These are phyloP conservation scores for Rana temporaria DNA, from an alignment of 2,113 vertebrate species.

Conservation along the genomic window DNA sequence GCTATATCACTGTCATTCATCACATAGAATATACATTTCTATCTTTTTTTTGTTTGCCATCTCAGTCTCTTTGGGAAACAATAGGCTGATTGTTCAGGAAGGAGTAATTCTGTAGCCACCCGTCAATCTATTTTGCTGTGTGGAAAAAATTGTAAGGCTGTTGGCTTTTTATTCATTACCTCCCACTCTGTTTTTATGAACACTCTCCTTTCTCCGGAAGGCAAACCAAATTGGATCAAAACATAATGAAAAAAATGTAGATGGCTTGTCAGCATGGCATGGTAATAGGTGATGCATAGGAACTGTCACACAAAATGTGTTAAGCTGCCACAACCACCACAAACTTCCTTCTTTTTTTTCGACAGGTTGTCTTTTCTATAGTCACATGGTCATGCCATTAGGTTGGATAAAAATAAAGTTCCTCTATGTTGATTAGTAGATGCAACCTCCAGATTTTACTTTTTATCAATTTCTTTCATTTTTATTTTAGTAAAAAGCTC, in stretches of 20 bases:
- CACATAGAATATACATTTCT: not conserved
- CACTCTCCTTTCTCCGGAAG: conserved; percentile 23
- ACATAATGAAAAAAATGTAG: conserved; percentile 50
- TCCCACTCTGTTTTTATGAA: conserved; percentile 39
- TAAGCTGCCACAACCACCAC: conserved; percentile 17
- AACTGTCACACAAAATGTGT: conserved; percentile 49
- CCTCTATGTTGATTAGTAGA: conserved; percentile 11
- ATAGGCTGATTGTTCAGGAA: not conserved
- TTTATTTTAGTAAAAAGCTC: not conserved
- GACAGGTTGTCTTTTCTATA: conserved; percentile 32
- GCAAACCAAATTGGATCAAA: conserved; percentile 54
- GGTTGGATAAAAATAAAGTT: not conserved
- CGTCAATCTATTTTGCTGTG: conserved; percentile 4
- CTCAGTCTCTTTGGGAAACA: not conserved
- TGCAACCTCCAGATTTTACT: not conserved
- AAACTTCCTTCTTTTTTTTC: not conserved
- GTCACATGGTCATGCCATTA: conserved; percentile 25
- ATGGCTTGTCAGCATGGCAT: conserved; percentile 46
- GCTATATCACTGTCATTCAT: no score
- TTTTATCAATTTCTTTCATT: no score
- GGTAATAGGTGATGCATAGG: conserved; percentile 33
- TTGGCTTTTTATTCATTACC: conserved; percentile 39
- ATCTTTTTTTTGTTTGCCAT: not conserved
- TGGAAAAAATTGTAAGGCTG: conserved; percentile 10
- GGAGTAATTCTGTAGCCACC: not conserved